A percentile compares a stretch with the other conserved stretches of the same genome.
phyloP scores from a whole-genome alignment of 2,113 vertebrate genomes.

The Serinus canaria region DNA sequence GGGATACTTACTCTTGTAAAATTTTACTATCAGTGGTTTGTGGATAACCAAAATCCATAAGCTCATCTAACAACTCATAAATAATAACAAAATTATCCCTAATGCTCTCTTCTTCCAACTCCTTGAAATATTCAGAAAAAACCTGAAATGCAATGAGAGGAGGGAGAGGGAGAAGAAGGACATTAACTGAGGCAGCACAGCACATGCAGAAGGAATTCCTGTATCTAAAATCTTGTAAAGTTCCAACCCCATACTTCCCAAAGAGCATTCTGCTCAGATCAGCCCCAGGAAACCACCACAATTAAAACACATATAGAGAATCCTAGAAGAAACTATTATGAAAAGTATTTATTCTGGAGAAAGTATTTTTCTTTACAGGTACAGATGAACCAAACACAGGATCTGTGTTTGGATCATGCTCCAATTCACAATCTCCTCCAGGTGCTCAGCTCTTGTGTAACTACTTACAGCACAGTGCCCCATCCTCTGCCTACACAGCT shows the following conservation, averaged over 20 bases:
- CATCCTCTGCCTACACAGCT: slow-evolving; percentile 29
- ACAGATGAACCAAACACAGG: neutral
- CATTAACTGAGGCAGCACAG: neutral
- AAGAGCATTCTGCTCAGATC: neutral
- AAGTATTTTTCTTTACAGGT: neutral
- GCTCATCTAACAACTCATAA: slow-evolving; percentile 96
- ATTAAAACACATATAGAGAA: neutral
- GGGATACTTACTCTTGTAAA: slow-evolving; percentile 90
- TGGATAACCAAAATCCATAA: slow-evolving; percentile 99
- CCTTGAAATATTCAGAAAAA: slow-evolving; percentile 99
- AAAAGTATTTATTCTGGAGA: neutral
- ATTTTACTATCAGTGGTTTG: slow-evolving; percentile 99
- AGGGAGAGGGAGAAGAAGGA: neutral
- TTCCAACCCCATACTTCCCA: neutral
- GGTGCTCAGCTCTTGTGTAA: neutral
- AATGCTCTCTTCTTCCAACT: slow-evolving; percentile 98
- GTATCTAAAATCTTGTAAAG: neutral
- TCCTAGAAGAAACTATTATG: neutral
- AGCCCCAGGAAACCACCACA: neutral
- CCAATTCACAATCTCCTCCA: neutral
- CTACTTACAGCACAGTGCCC: neutral
- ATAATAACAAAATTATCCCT: slow-evolving; percentile 99
- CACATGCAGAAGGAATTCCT: neutral
- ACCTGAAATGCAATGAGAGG: slow-evolving; percentile 74
- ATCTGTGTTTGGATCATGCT: neutral